Base-by-base conservation (phyloP, 2,888 invertebrate genomes). In the Cotesia congregata region DNA sequence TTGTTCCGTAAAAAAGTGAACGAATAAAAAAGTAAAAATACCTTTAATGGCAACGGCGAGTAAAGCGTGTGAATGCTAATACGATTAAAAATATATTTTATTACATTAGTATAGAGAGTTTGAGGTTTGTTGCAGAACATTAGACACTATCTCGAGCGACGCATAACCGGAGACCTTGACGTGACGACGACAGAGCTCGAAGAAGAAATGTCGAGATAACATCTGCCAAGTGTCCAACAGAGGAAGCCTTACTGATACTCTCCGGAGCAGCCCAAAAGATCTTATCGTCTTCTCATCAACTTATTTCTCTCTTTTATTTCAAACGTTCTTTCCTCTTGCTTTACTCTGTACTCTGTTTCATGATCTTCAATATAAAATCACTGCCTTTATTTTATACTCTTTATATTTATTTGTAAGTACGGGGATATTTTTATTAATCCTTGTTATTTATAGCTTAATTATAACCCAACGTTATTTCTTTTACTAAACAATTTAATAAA, bases 201-300 rank as follows among this genome's bases (percentile, higher is more conserved):
- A 80, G 81, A 83, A 83, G 82, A 82, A 83, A 82, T 81, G 78
- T 81, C 80, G 80, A 78, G 83, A 83, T 85, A 80, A 76, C 80
- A 83, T 84, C 84, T 81, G 79, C 68, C 38, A 64, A 70, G 79
- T 80, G 81, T 82, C 83, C 82, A 82, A 82, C 81, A 81, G 79
- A 80, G 80, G 82, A 82, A 83, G 78, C 81, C 83, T 82, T 82
- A 81, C 81, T 80, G 79, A 80, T 61, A 80, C 80, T 79, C 12
- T 30, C 62, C 78, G 80, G 15, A 76, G 79, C 80, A 50, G 12
- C 50, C 50, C 77, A 80, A 80, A 80, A 81, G 85, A 83, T 84
- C 81, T 83, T 85, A 84, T 84, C 83, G 74, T 78, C 75, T 78
- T 78, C 82, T 83, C 83, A 83, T 84, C 84, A 84, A 82, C 82